Conservation (phyloP, 2,888 invertebrate genomes). For the Chamaedrilus cognettii region DNA sequence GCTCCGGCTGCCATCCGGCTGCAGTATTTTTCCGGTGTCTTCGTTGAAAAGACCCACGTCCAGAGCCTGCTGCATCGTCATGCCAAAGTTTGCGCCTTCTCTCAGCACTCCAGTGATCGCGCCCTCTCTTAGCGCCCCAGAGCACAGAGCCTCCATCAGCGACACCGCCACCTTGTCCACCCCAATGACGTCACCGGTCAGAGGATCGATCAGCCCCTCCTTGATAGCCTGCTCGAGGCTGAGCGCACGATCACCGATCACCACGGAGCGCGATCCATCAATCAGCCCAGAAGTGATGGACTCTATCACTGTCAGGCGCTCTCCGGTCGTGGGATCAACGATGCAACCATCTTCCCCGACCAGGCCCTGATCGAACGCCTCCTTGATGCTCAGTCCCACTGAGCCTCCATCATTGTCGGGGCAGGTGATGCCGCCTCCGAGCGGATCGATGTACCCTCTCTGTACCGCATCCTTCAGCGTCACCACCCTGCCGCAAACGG, state of each 20-base stretch:
- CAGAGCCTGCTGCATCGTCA: conserved; percentile 30
- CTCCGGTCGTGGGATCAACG: conserved; percentile 15
- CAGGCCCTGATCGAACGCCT: not conserved
- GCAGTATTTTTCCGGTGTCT: conserved; percentile 73
- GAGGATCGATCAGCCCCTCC: conserved; percentile 82
- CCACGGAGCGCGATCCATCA: conserved; percentile 28
- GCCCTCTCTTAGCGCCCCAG: conserved; percentile 77
- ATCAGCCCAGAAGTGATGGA: not conserved
- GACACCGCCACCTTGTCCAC: conserved; percentile 72
- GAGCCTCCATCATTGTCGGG: not conserved
- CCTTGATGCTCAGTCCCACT: not conserved
- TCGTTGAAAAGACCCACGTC: conserved; percentile 75
- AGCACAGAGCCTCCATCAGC: conserved; percentile 75
- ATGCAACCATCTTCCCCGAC: conserved; percentile 32
- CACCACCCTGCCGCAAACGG: conserved; percentile 55
- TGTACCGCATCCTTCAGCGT: conserved; percentile 71
- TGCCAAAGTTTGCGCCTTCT: conserved; percentile 38
- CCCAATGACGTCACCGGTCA: conserved; percentile 67
- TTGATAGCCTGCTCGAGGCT: conserved; percentile 76
- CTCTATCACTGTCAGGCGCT: not conserved
- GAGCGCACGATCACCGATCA: conserved; percentile 15
- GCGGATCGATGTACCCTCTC: conserved; percentile 55
- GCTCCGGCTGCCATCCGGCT: conserved; percentile 76
- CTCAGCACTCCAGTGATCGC: too few relatives aligned
- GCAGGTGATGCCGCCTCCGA: not conserved